Evolutionary conservation across 2,888 invertebrate genomes (phyloP).

Genomic region (Phanerotoma sp.): DNA sequence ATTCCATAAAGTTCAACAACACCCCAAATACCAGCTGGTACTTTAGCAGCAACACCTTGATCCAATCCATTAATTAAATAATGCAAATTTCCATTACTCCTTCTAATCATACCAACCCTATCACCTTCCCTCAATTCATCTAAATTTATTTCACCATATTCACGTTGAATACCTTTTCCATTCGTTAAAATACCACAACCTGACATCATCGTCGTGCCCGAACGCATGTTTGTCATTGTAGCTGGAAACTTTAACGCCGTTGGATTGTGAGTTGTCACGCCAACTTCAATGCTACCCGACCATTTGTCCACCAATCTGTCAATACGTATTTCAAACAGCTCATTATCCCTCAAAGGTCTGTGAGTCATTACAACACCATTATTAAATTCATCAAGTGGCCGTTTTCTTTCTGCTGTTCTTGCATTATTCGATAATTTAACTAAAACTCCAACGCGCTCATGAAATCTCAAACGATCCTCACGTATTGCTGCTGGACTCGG

Average conservation of each 20-base stretch:
- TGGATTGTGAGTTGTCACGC: constrained; percentile 92
- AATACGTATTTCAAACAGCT: constrained; percentile 91
- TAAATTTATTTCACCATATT: constrained; percentile 91
- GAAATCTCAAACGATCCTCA: constrained; percentile 76
- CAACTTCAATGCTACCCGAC: constrained; percentile 93
- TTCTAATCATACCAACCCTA: constrained; percentile 88
- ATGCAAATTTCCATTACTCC: constrained; percentile 80
- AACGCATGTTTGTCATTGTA: constrained; percentile 95
- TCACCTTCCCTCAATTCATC: constrained; percentile 92
- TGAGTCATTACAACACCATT: constrained; percentile 96
- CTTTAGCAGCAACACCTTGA: constrained; percentile 86
- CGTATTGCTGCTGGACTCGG: constrained; percentile 48
- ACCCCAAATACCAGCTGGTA: constrained; percentile 84
- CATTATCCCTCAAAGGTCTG: constrained; percentile 81
- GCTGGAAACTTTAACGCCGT: constrained; percentile 88
- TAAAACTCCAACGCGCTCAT: constrained; percentile 83
- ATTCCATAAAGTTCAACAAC: constrained; percentile 94
- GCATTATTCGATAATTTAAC: constrained; percentile 82
- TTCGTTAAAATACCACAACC: constrained; percentile 96
- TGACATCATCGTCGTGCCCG: constrained; percentile 92
- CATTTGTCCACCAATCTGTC: constrained; percentile 92
- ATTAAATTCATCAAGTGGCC: constrained; percentile 92
- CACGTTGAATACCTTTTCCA: constrained; percentile 89
- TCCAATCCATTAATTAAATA: constrained; percentile 92
- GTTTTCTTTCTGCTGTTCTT: constrained; percentile 81